These are phyloP conservation scores for Eilema griseolum DNA, from an alignment of 2,888 invertebrate genomes.

Conservation along the genomic window DNA sequence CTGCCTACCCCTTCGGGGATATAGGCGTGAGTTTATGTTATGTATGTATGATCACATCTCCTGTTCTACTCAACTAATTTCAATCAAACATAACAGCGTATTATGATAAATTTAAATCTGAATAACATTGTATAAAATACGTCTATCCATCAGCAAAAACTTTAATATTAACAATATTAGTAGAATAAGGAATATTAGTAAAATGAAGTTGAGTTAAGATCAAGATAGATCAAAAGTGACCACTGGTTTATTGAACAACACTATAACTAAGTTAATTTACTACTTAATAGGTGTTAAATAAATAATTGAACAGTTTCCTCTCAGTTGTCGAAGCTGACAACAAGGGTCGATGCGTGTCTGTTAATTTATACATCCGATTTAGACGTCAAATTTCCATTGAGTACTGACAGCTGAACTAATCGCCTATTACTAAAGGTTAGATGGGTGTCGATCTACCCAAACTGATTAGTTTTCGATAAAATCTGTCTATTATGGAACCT, in stretches of 20 bases:
- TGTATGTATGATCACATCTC: too few species aligned
- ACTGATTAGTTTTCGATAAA: constrained; percentile 32
- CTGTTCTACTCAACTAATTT: too few species aligned
- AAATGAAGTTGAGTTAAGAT: background rate
- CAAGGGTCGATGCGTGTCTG: constrained; percentile 13
- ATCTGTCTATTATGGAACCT: constrained; percentile 11
- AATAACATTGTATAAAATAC: too few species aligned
- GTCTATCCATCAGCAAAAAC: too few species aligned
- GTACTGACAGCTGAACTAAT: constrained; percentile 32
- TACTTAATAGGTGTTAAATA: background rate
- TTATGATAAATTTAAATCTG: too few species aligned
- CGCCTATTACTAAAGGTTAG: constrained; percentile 27
- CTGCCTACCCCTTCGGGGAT: too few species aligned
- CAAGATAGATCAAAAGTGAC: background rate
- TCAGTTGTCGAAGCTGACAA: constrained; percentile 15
- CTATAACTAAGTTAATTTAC: background rate
- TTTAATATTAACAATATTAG: too few species aligned
- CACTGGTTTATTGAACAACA: background rate
- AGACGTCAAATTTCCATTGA: constrained; percentile 25
- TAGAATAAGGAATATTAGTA: too few species aligned
- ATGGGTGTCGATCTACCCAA: constrained; percentile 24
- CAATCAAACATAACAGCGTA: too few species aligned
- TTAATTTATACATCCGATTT: constrained; percentile 25
- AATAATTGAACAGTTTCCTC: background rate
- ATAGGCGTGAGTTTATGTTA: too few species aligned